These are phyloP conservation scores for Carcina quercana DNA, from an alignment of 2,888 invertebrate species.

Conservation along the genomic window DNA sequence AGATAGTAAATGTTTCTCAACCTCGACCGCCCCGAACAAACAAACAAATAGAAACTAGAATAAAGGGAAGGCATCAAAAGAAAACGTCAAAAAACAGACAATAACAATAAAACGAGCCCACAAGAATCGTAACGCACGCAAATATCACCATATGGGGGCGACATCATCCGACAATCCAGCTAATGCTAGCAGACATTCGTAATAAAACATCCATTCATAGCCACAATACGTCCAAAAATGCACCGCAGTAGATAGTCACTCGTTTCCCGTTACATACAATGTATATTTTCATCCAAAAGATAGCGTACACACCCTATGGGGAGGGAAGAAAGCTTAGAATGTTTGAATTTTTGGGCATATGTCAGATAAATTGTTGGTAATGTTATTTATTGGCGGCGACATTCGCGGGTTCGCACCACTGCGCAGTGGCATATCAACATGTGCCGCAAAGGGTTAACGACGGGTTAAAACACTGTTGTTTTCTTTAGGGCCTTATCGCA, in stretches of 20 bases:
- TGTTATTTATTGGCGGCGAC: slow-evolving; percentile 13
- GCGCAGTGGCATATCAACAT: slow-evolving; percentile 38
- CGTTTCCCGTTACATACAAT: no score
- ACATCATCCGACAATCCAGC: slow-evolving; percentile 41
- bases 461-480: slow-evolving; percentile 57
- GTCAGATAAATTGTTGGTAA: no score
- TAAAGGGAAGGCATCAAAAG: neutral
- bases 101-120: slow-evolving; percentile 20
- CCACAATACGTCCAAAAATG: slow-evolving; percentile 34
- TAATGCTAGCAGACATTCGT: slow-evolving; percentile 51
- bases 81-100: slow-evolving; percentile 1
- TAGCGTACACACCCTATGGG: no score
- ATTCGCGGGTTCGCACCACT: slow-evolving; percentile 37
- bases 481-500: slow-evolving; percentile 49
- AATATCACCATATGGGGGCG: slow-evolving; percentile 45
- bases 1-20: neutral
- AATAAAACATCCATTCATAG: slow-evolving; percentile 45
- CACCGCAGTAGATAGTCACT: slow-evolving; percentile 22
- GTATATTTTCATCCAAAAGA: no score
- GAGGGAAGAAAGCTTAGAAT: no score
- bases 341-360: neutral
- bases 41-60: neutral
- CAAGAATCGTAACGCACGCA: slow-evolving; percentile 33
- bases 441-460: slow-evolving; percentile 55
- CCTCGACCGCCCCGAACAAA: neutral